A percentile compares a stretch with the other conserved stretches of the same genome.
Evolutionary conservation across 2,888 invertebrate species (phyloP).

Genomic region (Conus canariensis): DNA sequence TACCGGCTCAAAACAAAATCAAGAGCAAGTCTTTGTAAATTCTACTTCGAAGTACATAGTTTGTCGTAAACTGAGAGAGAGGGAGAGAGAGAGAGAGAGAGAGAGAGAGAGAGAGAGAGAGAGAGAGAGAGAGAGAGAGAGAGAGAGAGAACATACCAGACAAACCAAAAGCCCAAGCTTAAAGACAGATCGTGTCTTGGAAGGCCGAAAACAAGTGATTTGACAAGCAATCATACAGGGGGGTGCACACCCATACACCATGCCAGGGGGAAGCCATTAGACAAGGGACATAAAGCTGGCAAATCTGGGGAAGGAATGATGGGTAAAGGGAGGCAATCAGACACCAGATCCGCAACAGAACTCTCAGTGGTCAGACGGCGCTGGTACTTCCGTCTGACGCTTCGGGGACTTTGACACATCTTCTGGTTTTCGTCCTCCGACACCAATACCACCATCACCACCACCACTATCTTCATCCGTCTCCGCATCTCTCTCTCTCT

Average conservation of each 20-base stretch:
- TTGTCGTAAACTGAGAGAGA: too few species aligned
- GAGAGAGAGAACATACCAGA: not conserved
- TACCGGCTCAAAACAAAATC: too few species aligned
- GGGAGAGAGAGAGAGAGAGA: too few species aligned
- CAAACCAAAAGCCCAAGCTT: not conserved
- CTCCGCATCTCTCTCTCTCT: not conserved
- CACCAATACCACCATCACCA: not conserved
- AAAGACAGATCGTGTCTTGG: too few species aligned
- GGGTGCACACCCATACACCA: not conserved
- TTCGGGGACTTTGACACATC: constrained; percentile 19
- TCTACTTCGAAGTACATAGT: too few species aligned
- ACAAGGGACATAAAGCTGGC: constrained; percentile 24
- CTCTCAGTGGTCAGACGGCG: not conserved
- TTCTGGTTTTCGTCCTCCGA: not conserved
- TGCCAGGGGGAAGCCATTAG: not conserved
- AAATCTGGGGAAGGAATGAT: constrained; percentile 28
- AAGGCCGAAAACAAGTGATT: not conserved
- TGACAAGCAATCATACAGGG: not conserved
- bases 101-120: too few species aligned
- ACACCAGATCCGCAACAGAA: constrained; percentile 26
- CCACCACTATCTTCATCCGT: not conserved
- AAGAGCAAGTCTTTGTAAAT: too few species aligned
- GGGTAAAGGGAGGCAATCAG: constrained; percentile 40
- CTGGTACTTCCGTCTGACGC: constrained; percentile 23
- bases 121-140: too few species aligned